A percentile compares a stretch with the other conserved stretches of the same genome.
phyloP scores from a whole-genome alignment of 2,797 vertebrate species.

The Halcyon badia region DNA sequence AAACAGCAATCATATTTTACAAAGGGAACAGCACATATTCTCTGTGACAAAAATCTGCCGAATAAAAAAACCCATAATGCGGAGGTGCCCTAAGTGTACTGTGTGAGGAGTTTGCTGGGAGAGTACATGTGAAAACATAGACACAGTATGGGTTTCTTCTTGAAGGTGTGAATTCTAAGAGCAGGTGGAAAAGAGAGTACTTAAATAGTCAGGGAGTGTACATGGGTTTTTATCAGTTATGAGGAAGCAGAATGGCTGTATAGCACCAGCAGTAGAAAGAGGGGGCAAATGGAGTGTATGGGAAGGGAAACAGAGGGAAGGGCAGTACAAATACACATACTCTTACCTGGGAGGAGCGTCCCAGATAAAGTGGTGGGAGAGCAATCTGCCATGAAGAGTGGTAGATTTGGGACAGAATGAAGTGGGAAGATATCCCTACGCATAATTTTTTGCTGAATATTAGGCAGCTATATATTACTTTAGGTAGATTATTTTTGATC shows the following conservation, averaged over 20 bases:
- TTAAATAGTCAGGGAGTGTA: not conserved
- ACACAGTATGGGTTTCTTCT: not conserved
- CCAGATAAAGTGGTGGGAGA: not conserved
- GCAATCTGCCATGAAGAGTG: not conserved
- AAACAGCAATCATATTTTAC: not conserved
- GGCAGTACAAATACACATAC: accelerated
- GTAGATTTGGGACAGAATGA: not conserved
- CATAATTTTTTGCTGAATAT: not conserved
- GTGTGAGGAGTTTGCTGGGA: not conserved
- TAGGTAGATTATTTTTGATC: not conserved
- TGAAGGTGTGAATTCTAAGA: not conserved
- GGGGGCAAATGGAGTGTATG: not conserved
- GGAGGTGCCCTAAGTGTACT: not conserved
- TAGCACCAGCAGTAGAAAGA: not conserved
- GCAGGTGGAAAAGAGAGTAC: not conserved
- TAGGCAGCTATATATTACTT: not conserved
- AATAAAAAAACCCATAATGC: not conserved
- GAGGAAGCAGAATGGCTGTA: not conserved
- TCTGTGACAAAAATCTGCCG: not conserved
- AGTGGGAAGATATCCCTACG: not conserved
- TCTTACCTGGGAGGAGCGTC: not conserved
- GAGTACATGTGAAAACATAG: not conserved
- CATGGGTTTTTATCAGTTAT: not conserved
- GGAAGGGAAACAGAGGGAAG: not conserved
- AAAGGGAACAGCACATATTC: not conserved